Conservation (phyloP, 1,140 invertebrate species). For the Zaprionus taronus region DNA sequence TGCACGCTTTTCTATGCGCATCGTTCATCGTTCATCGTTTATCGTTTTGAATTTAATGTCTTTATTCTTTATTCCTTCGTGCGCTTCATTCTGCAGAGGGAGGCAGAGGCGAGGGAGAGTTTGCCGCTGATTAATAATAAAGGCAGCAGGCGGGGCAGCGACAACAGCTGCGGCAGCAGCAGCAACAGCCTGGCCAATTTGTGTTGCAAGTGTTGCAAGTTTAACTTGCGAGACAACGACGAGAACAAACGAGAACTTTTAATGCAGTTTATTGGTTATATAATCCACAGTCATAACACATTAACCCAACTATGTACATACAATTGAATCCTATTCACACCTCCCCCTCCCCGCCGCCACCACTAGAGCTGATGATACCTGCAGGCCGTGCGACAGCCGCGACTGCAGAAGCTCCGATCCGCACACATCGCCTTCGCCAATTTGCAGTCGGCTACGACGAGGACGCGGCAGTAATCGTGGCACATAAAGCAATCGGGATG, state of each 20-base stretch:
- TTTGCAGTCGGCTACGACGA: constrained; percentile 51
- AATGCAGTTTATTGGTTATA: constrained; percentile 32
- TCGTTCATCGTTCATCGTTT: constrained; percentile 43
- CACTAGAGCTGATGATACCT: constrained; percentile 42
- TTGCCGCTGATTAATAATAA: constrained; percentile 70
- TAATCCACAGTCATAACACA: neutral
- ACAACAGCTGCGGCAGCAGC: constrained; percentile 44
- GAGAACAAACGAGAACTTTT: constrained; percentile 9
- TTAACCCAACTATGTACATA: constrained; percentile 13
- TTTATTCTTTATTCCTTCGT: constrained; percentile 40
- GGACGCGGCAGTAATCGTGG: constrained; percentile 73
- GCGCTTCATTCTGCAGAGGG: constrained; percentile 36
- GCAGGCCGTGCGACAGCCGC: constrained; percentile 73
- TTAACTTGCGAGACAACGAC: neutral
- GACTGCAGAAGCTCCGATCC: constrained; percentile 64
- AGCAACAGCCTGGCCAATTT: constrained; percentile 65
- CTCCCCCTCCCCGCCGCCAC: neutral
- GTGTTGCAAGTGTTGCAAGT: neutral
- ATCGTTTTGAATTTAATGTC: constrained; percentile 66
- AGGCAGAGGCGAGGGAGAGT: neutral
- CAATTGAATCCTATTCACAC: neutral
- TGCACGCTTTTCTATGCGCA: constrained; percentile 71
- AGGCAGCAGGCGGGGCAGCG: constrained; percentile 14
- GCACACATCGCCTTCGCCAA: constrained; percentile 69
- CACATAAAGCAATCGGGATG: constrained; percentile 75